These are phyloP conservation scores for Habroteleia sp. DNA, from an alignment of 2,888 invertebrate genomes.

Conservation along the genomic window DNA sequence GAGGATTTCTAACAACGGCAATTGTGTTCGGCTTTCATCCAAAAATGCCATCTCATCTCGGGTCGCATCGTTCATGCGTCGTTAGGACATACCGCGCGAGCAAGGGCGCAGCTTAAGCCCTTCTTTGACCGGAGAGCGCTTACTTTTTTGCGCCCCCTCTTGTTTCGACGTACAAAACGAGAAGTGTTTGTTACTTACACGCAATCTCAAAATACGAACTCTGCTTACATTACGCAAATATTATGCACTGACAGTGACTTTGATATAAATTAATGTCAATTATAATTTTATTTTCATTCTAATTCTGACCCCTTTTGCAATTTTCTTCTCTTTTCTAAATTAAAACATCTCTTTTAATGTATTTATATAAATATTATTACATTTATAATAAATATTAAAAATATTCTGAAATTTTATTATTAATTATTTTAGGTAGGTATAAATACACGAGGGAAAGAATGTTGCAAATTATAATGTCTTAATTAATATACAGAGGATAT, in stretches of 20 bases:
- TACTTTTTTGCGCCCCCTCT: slow-evolving; percentile 61
- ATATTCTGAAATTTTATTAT: no score
- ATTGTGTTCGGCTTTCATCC: slow-evolving; percentile 64
- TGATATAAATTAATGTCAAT: no score
- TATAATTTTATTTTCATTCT: no score
- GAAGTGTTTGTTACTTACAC: slow-evolving; percentile 10
- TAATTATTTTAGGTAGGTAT: no score
- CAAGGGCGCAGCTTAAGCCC: slow-evolving; percentile 61
- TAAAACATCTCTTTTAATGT: no score
- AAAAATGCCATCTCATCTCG: slow-evolving; percentile 67
- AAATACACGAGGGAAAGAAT: no score
- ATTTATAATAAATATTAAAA: no score
- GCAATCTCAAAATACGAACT: slow-evolving; percentile 5
- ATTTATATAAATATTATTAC: no score
- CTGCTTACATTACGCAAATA: slow-evolving; percentile 10
- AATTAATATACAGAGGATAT: no score
- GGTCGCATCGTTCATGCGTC: slow-evolving; percentile 67
- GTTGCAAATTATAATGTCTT: no score
- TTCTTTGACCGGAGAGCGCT: slow-evolving; percentile 59
- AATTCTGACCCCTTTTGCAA: no score
- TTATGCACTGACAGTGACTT: background rate
- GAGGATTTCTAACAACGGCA: slow-evolving; percentile 61
- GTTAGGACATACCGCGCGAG: slow-evolving; percentile 67
- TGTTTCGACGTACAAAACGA: slow-evolving; percentile 34
- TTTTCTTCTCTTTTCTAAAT: no score